phyloP scores from a whole-genome alignment of 2,797 vertebrate genomes.

The Echiichthys vipera region DNA sequence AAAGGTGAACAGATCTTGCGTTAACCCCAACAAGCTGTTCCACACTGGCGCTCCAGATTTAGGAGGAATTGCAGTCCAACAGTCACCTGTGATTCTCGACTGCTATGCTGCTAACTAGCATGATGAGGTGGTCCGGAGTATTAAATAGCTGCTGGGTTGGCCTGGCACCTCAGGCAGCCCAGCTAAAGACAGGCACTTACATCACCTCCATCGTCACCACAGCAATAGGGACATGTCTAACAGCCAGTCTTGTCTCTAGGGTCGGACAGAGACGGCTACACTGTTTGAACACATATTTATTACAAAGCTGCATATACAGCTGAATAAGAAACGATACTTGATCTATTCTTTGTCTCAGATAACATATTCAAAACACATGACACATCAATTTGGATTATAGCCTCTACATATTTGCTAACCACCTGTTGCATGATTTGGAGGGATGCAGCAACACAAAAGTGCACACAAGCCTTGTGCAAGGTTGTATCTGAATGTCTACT shows the following conservation, averaged over 20 bases:
- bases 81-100: constrained; percentile 50
- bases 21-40: constrained; percentile 59
- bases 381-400: constrained; percentile 23
- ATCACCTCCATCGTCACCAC: constrained; percentile 71
- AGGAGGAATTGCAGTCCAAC: constrained; percentile 50
- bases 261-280: constrained; percentile 34
- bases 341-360: constrained; percentile 1
- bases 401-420: constrained; percentile 13
- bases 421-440: constrained; percentile 16
- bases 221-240: constrained; percentile 41
- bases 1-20: constrained; percentile 58
- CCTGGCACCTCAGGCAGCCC: constrained; percentile 56
- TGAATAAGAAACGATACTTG: background rate
- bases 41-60: constrained; percentile 60
- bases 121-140: constrained; percentile 52
- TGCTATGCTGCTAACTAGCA: constrained; percentile 47
- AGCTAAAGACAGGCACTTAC: constrained; percentile 76
- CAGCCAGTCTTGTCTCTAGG: constrained; percentile 45
- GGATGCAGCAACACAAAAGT: constrained; percentile 20
- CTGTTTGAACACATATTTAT: constrained; percentile 31
- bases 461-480: too few relatives aligned
- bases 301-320: background rate
- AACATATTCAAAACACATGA: constrained; percentile 6
- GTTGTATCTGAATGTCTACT: constrained; percentile 26
- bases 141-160: constrained; percentile 74